These are phyloP conservation scores for Zelleria hepariella DNA, from an alignment of 2,888 invertebrate species.

Conservation along the genomic window DNA sequence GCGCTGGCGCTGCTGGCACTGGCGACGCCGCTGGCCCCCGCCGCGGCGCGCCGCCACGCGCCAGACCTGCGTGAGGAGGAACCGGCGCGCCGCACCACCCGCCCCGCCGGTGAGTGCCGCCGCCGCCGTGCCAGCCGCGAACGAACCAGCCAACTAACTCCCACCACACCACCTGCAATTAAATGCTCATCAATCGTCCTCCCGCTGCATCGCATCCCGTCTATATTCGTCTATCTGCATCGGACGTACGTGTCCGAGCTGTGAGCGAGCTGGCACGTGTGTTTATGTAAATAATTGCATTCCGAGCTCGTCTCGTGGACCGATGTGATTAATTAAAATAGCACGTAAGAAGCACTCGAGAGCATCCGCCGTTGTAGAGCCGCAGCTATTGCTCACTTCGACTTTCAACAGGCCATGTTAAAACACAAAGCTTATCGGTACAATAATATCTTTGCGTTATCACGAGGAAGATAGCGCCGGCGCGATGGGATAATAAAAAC, in stretches of 20 bases:
- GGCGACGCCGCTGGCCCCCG: constrained; percentile 45
- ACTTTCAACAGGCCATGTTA: neutral
- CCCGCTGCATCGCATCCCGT: constrained; percentile 12
- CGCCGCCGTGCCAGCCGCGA: constrained; percentile 20
- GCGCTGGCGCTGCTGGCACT: constrained; percentile 47
- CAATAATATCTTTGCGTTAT: constrained; percentile 36
- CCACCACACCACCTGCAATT: constrained; percentile 22
- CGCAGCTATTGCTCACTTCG: neutral
- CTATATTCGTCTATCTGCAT: constrained; percentile 22
- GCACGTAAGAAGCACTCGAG: constrained; percentile 16
- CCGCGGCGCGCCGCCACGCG: constrained; percentile 69
- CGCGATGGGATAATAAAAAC: constrained; percentile 57
- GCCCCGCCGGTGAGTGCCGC: constrained; percentile 76
- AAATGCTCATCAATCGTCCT: constrained; percentile 28
- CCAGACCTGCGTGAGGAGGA: constrained; percentile 77
- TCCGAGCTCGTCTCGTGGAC: constrained; percentile 28
- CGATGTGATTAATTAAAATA: constrained; percentile 32
- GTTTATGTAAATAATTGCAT: constrained; percentile 55
- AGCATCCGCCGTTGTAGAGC: constrained; percentile 22
- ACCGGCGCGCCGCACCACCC: constrained; percentile 74
- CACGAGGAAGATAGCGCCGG: constrained; percentile 34
- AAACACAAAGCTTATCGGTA: constrained; percentile 13
- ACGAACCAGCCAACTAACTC: too few relatives aligned
- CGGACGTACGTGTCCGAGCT: constrained; percentile 13
- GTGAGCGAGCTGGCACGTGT: constrained; percentile 28